Evolutionary conservation across 2,113 vertebrate genomes (phyloP), one percentile per base, ranked within the genome.

Genomic region (Xyrauchen texanus): DNA sequence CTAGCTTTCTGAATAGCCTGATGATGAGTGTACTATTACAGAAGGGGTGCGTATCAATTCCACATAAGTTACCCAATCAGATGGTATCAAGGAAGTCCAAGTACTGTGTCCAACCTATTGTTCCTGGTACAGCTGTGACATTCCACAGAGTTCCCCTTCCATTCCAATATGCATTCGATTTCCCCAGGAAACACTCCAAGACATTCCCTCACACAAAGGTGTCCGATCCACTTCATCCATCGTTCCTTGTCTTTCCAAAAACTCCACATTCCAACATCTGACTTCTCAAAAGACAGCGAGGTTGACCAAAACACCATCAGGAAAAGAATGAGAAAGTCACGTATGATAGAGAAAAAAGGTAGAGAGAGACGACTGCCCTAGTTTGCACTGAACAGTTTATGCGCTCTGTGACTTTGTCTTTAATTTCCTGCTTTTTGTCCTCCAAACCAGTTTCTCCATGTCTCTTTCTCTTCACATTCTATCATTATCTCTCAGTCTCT

Each of bases 91-190:
- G 68, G 6, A 76, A 70, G 46, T 42, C 21, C 12, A 44, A 75
- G 55, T 44, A 42, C 58, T 6, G 7, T 74, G 51, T 74, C 71
- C 71, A 65, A 76, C 74, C 61, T 65, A 53, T 76, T 55, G 62
- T 76, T 53, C 49, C 34, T 65, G 62, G 62, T 44, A 49, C 12
- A 76, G 74, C 74, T 9, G 34, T 45, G 49, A 47, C 63, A 58
- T 74, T 34, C 44, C 70, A 72, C 44, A 58, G n/a, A 1, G 70
- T 73, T 73, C 45, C 8, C 61, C 47, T 44, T 76, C 49, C 21
- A 34, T 34, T 34, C 21, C 46, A 44, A 76, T 34, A 45, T 3
- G 13, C n/a, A 65, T 76, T 55, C 49, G 61, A 11, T 15, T 42
- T 53, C 49, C 21, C 8, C n/a, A 76, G 61, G 12, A 55, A 58